Percentiles rank a stretch among this genome's conserved stretches.
These are phyloP conservation scores for Acomys russatus DNA, from an alignment of 2,797 vertebrate genomes.

Conservation along the genomic window DNA sequence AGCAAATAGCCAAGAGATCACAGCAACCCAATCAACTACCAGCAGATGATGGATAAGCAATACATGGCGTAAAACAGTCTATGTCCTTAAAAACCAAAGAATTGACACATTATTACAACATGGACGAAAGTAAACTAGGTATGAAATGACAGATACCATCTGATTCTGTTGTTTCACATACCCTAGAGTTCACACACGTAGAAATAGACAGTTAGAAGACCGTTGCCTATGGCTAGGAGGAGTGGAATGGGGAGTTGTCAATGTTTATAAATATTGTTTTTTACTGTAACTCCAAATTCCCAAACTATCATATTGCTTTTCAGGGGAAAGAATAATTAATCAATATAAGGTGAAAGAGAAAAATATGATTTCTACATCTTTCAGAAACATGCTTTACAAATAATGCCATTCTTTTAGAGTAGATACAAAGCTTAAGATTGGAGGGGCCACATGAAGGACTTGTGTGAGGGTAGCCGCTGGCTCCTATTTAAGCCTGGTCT, in stretches of 20 bases:
- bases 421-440: background rate
- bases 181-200: background rate
- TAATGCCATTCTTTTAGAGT: constrained; percentile 2
- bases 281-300: constrained; percentile 2
- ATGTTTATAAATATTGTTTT: constrained; percentile 5
- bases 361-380: background rate
- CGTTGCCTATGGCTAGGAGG: background rate
- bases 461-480: background rate
- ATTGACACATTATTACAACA: background rate
- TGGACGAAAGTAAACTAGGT: background rate
- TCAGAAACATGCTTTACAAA: background rate
- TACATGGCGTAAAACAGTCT: background rate
- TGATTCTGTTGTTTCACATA: background rate
- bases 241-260: background rate
- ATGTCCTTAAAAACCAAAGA: background rate
- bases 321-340: background rate
- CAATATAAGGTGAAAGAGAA: background rate
- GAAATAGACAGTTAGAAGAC: background rate
- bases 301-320: background rate
- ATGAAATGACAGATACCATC: background rate
- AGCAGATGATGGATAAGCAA: background rate
- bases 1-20: background rate
- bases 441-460: background rate
- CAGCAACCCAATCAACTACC: background rate
- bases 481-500: constrained; percentile 30